Base-by-base conservation (phyloP, 1,140 invertebrate genomes). In the Odontomachus brunneus region DNA sequence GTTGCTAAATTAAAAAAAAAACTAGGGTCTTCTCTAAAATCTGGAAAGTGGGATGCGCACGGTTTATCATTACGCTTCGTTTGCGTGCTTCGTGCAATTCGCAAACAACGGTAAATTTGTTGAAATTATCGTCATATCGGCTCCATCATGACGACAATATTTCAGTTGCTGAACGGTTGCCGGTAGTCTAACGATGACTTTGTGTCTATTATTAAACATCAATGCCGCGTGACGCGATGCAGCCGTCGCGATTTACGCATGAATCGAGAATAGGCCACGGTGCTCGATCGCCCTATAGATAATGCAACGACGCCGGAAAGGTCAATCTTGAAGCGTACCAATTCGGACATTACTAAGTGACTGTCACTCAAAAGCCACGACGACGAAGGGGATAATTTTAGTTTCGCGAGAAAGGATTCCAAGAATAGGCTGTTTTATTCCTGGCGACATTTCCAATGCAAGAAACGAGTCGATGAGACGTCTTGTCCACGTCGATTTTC, bases 181-280 rank as follows among this genome's bases (percentile, higher is more conserved):
- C 48, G n/a, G 48, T 51, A 53, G 38, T 55, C 66, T 53, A 29
- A 67, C 67, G 29, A 67, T 29, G 67, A 67, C 48, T 76, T 76
- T 76, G 63, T 75, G 53, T 76, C 53, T 67, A 53, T 44, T 49
- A 76, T 66, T 76, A 66, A 74, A 60, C 17, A 17, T 60, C 53
- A 74, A 76, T 76, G 19, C 9, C 38, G 9, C 24, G 19, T 66
- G 66, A 66, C 38, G 48, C 26, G 22, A 17, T 19, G 19, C 17
- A 19, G 29, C 29, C 2, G 29, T 33, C 29, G 29, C 19, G 15
- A 22, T 51, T 15, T 51, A 51, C 29, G 5, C 57, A 29, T 24
- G 17, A 76, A 53, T 66, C 24, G 29, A 11, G 38, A 76, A 76
- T 67, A 76, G 26, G 9, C 17, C n/a, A 5, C n/a, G 29, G 22